Conservation (phyloP, 1,140 invertebrate genomes). For the Paraescarpia echinospica region DNA sequence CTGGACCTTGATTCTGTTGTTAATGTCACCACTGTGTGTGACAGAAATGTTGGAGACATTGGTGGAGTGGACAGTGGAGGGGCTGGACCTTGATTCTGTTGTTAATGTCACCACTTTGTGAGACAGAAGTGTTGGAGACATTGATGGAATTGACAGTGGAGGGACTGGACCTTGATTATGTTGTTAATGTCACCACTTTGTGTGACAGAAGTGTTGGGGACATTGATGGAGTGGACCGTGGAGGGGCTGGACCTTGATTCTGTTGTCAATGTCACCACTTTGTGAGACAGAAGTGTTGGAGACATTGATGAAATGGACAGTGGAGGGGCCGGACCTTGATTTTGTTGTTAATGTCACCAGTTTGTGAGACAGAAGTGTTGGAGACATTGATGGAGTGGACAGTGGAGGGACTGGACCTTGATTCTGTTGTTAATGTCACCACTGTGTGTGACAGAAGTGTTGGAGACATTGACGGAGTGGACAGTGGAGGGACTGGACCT, state of each 20-base stretch:
- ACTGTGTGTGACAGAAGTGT: background rate
- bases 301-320: constrained; percentile 67
- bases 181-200: background rate
- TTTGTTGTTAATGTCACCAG: background rate
- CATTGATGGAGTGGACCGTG: constrained; percentile 67
- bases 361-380: background rate
- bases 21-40: background rate
- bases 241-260: constrained; percentile 80
- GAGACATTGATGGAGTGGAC: background rate
- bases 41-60: background rate
- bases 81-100: background rate
- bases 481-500: background rate
- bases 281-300: constrained; percentile 58
- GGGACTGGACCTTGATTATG: background rate
- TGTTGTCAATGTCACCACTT: constrained; percentile 62
- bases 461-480: background rate
- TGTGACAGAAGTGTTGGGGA: constrained; percentile 49
- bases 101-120: background rate
- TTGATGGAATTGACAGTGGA: background rate
- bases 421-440: background rate
- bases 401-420: background rate
- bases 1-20: constrained; percentile 80
- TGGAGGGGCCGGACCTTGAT: constrained; percentile 80
- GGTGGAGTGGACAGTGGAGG: background rate
- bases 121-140: background rate